Evolutionary conservation across 2,797 vertebrate species (phyloP).

Genomic region (Chaetophractus vellerosus): DNA sequence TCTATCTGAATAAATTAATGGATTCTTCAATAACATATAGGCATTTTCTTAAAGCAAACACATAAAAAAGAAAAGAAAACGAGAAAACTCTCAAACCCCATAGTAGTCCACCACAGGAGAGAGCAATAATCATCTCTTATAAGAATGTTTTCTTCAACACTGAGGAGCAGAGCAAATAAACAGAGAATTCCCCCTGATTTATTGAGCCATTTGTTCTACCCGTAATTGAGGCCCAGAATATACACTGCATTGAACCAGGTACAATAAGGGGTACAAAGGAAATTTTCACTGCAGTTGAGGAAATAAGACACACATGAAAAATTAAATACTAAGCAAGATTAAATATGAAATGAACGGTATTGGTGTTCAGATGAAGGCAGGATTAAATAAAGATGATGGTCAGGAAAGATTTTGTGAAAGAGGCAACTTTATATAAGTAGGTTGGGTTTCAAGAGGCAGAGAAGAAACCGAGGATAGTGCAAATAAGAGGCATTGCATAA

Average conservation of each 20-base stretch:
- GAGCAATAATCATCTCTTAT: constrained; percentile 75
- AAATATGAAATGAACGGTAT: constrained; percentile 23
- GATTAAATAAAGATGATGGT: constrained; percentile 39
- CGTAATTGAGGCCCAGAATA: constrained; percentile 47
- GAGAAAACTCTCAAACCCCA: constrained; percentile 65
- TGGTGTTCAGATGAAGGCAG: neutral
- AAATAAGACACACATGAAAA: constrained; percentile 65
- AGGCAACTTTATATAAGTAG: neutral
- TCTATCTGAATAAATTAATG: constrained; percentile 70
- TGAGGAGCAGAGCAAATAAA: constrained; percentile 70
- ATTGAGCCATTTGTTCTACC: constrained; percentile 69
- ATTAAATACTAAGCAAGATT: constrained; percentile 55
- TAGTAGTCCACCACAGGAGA: constrained; percentile 51
- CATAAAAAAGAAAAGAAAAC: constrained; percentile 68
- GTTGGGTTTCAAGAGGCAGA: neutral
- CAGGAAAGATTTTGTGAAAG: neutral
- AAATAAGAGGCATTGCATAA: neutral
- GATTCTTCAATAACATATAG: constrained; percentile 52
- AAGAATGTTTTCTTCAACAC: constrained; percentile 67
- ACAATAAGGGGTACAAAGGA: constrained; percentile 22
- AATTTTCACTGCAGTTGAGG: constrained; percentile 50
- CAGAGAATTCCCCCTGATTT: constrained; percentile 72
- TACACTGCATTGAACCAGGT: constrained; percentile 19
- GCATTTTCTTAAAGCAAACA: constrained; percentile 76
- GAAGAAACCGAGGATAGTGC: neutral